Evolutionary conservation across 2,113 vertebrate species (phyloP).

Genomic region (Urocynchramus pylzowi): DNA sequence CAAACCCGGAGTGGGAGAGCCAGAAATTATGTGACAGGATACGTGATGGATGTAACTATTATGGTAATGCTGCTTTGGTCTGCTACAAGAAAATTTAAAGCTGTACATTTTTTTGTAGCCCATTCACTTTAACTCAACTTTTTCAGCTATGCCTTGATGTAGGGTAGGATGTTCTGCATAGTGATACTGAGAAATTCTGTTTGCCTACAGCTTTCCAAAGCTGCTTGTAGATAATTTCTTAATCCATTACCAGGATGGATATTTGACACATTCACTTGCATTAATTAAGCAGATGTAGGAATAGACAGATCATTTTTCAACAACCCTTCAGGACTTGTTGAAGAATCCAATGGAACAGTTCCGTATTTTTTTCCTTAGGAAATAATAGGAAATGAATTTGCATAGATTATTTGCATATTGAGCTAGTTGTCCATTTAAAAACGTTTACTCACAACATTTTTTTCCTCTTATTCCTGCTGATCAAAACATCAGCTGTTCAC

Average conservation of each 20-base stretch:
- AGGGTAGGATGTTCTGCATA: conserved; percentile 15
- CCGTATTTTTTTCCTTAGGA: background rate
- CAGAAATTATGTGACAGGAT: conserved; percentile 15
- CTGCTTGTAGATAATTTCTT: conserved; percentile 43
- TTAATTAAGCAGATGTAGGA: conserved; percentile 53
- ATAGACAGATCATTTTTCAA: background rate
- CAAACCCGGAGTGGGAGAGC: background rate
- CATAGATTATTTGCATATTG: background rate
- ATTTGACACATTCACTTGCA: conserved; percentile 33
- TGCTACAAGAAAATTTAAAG: conserved; percentile 30
- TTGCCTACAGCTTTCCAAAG: conserved; percentile 47
- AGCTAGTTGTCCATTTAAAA: background rate
- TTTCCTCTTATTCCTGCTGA: background rate
- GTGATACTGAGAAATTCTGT: conserved; percentile 27
- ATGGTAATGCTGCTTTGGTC: conserved; percentile 43
- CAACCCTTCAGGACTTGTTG: background rate
- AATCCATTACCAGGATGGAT: conserved; percentile 28
- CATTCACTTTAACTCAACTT: background rate
- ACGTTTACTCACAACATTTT: background rate
- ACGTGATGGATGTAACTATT: conserved; percentile 31
- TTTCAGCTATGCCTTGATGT: background rate
- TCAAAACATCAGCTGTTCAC: background rate
- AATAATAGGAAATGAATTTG: background rate
- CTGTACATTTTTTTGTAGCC: conserved; percentile 39
- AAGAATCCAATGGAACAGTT: background rate